Conservation (phyloP, 2,888 invertebrate genomes). For the Latrodectus elegans region DNA sequence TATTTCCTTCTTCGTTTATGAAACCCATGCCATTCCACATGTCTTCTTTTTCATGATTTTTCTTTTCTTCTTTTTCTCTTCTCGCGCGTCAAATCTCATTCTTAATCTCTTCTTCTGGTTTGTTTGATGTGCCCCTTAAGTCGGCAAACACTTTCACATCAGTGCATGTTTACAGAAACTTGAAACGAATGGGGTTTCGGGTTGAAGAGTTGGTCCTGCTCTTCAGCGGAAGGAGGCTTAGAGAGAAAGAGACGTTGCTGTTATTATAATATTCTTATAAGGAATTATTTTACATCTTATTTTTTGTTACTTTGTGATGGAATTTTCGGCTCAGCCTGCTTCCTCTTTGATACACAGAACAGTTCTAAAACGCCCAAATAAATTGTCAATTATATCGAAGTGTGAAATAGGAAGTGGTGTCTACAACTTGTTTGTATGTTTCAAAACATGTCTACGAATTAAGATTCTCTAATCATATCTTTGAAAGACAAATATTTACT, state of each 20-base stretch:
- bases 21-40: constrained; percentile 3
- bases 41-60: neutral
- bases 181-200: constrained; percentile 7
- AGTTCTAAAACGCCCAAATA: neutral
- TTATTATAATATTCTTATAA: neutral
- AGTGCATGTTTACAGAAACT: constrained; percentile 39
- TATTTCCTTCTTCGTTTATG: neutral
- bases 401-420: neutral
- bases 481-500: no score
- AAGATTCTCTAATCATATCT: no score
- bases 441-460: no score
- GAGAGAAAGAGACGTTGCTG: neutral
- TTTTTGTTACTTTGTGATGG: neutral
- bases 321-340: neutral
- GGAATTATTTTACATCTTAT: neutral
- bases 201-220: neutral
- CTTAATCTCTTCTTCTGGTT: neutral
- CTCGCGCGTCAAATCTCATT: neutral
- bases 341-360: neutral
- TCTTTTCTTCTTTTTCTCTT: constrained; percentile 13
- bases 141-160: constrained; percentile 40
- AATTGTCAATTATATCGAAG: neutral
- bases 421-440: no score
- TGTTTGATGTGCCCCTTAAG: constrained; percentile 25
- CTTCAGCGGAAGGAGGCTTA: neutral